Evolutionary conservation across 1,140 invertebrate genomes (phyloP).

Genomic region (Drosophila hydei): DNA sequence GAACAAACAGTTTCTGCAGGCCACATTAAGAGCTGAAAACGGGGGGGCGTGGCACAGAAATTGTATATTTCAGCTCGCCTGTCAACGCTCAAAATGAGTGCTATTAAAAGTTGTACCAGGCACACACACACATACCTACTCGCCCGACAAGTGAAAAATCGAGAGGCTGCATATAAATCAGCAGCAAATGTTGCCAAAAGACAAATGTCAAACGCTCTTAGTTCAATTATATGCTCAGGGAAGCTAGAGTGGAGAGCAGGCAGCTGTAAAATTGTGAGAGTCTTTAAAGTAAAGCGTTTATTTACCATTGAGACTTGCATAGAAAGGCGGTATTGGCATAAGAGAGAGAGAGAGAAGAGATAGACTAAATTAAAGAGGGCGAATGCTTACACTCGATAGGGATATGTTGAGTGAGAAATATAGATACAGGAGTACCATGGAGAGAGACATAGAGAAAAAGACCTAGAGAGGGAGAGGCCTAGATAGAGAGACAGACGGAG

Average conservation of each 20-base stretch:
- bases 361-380: not conserved
- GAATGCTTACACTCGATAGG: not conserved
- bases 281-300: no score
- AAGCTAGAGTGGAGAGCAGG: not conserved
- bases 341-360: not conserved
- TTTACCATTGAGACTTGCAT: not conserved
- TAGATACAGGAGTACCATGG: not conserved
- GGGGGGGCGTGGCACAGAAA: conserved; percentile 6
- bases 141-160: not conserved
- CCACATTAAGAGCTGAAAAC: not conserved
- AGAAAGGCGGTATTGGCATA: not conserved
- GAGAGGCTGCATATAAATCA: conserved; percentile 34
- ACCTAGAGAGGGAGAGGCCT: not conserved
- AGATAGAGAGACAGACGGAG: not conserved
- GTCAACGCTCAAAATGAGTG: conserved; percentile 20
- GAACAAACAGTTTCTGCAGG: conserved; percentile 58
- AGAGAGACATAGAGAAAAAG: not conserved
- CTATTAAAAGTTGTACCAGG: conserved; percentile 38
- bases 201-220: conserved; percentile 37
- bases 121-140: conserved; percentile 2
- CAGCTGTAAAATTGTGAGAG: not conserved
- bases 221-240: conserved; percentile 17
- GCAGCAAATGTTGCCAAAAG: conserved; percentile 32
- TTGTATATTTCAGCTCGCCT: conserved; percentile 30
- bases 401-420: not conserved